Percentiles rank a stretch among this genome's conserved stretches.
These are phyloP conservation scores for Slavum lentiscoides DNA, from an alignment of 2,888 invertebrate species.

Conservation along the genomic window DNA sequence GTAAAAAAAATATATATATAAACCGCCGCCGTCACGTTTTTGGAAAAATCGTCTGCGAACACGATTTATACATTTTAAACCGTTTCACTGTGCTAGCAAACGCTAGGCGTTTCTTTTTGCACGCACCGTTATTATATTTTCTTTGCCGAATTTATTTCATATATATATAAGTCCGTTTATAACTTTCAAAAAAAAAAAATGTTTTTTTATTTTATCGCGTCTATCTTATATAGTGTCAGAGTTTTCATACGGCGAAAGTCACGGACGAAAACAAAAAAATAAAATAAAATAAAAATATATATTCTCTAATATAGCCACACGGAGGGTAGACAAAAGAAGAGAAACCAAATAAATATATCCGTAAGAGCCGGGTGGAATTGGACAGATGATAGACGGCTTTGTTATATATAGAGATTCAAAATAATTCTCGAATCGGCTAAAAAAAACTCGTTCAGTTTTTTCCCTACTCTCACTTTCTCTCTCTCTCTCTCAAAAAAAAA, in stretches of 20 bases:
- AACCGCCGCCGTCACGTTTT: too few relatives aligned
- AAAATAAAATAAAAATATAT: not conserved
- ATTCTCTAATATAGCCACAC: not conserved
- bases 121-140: too few relatives aligned
- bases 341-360: not conserved
- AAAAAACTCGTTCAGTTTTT: not conserved
- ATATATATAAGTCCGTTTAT: too few relatives aligned
- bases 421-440: slow-evolving; percentile 20
- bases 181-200: too few relatives aligned
- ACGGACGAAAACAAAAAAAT: not conserved
- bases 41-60: too few relatives aligned
- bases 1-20: too few relatives aligned
- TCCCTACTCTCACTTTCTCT: not conserved
- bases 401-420: slow-evolving; percentile 2
- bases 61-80: too few relatives aligned
- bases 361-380: slow-evolving; percentile 2
- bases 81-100: too few relatives aligned
- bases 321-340: not conserved
- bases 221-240: not conserved
- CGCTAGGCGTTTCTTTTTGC: too few relatives aligned
- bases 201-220: too few relatives aligned
- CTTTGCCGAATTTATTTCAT: too few relatives aligned
- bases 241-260: slow-evolving; percentile 1
- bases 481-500: too few relatives aligned
- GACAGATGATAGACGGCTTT: slow-evolving; percentile 32